A percentile compares a stretch with the other conserved stretches of the same genome.
Evolutionary conservation across 2,797 vertebrate genomes (phyloP).

Genomic region (Anabacerthia variegaticeps): DNA sequence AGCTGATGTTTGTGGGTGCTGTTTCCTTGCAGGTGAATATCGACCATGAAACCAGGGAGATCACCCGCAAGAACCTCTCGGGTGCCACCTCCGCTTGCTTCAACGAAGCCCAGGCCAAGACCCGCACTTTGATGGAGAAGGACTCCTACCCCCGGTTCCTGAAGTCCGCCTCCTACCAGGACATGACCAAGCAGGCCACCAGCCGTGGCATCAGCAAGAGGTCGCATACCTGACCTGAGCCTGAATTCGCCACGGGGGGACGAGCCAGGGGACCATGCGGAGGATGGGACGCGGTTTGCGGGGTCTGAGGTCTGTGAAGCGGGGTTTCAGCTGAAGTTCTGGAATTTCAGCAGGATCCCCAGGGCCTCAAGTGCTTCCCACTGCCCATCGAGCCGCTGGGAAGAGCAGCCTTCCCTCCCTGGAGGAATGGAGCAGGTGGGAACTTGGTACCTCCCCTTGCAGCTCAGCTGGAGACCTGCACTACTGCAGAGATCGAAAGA

Average conservation of each 20-base stretch:
- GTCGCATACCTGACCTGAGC: conserved; percentile 55
- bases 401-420: background rate
- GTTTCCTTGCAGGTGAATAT: conserved; percentile 77
- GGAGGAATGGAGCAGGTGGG: background rate
- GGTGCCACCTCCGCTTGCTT: conserved; percentile 71
- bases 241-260: background rate
- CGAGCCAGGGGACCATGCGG: background rate
- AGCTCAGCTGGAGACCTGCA: background rate
- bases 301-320: accelerated
- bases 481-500: background rate
- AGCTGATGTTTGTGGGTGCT: background rate
- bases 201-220: conserved; percentile 44
- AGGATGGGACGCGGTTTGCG: background rate
- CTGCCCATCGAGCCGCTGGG: background rate
- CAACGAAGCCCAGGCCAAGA: conserved; percentile 77
- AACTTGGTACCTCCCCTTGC: background rate
- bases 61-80: conserved; percentile 73
- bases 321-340: background rate
- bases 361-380: background rate
- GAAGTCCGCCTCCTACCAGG: conserved; percentile 77
- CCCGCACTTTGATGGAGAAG: conserved; percentile 80
- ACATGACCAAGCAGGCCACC: conserved; percentile 68
- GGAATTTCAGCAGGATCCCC: background rate
- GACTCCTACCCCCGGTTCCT: conserved; percentile 82
- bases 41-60: conserved; percentile 80